phyloP scores from a whole-genome alignment of 2,797 vertebrate species.

The Acipenser transmontanus region DNA sequence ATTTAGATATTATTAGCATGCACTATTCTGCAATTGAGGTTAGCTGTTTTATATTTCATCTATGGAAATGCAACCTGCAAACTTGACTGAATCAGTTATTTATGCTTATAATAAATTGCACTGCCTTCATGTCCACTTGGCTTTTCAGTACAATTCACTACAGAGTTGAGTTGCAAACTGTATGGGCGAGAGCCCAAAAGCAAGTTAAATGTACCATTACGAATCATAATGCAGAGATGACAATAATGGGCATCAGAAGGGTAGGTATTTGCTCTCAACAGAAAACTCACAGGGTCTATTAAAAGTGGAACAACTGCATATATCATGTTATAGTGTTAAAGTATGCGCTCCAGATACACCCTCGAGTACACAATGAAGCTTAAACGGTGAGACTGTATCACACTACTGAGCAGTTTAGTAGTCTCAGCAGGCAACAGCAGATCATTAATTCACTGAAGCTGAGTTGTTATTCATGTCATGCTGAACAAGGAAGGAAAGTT shows the following conservation, averaged over 20 bases:
- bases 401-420: conserved; percentile 1
- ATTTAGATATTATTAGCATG: no score
- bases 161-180: no score
- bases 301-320: not conserved
- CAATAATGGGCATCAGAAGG: not conserved
- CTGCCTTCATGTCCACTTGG: no score
- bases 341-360: not conserved
- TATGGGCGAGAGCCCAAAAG: no score
- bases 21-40: no score
- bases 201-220: not conserved
- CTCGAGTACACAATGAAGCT: not conserved
- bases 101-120: no score
- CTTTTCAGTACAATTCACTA: no score
- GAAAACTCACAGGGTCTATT: not conserved
- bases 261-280: not conserved
- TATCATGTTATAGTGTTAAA: not conserved
- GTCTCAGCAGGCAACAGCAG: not conserved
- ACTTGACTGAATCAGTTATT: no score
- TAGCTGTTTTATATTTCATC: no score
- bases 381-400: conserved; percentile 1
- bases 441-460: not conserved
- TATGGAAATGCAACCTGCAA: no score
- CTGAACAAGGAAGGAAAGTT: no score
- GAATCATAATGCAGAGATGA: not conserved
- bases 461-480: not conserved